Evolutionary conservation across 2,888 invertebrate genomes (phyloP).

Genomic region (Parapristionchus giblindavisi): DNA sequence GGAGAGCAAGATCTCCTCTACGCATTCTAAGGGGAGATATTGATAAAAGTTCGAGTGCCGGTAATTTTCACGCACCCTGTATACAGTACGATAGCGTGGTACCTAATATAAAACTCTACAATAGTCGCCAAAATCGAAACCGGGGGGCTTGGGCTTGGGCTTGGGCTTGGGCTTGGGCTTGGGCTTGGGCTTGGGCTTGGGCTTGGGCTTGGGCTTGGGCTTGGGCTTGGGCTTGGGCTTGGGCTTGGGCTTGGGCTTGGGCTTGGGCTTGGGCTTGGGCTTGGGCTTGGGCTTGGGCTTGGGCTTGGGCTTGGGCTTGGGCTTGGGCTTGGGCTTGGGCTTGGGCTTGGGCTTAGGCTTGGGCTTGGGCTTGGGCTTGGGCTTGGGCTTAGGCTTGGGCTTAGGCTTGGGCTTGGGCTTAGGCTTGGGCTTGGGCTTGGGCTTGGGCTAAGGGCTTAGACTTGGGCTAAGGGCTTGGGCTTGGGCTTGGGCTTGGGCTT

Average conservation of each 20-base stretch:
- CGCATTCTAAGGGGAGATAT: no score
- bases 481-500: conserved; percentile 45
- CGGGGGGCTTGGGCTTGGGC: conserved; percentile 43
- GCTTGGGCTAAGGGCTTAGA: conserved; percentile 42
- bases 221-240: conserved; percentile 43
- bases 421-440: conserved; percentile 42
- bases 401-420: conserved; percentile 42
- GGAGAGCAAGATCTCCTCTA: no score
- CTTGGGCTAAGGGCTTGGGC: conserved; percentile 42
- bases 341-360: conserved; percentile 44
- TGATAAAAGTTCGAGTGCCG: no score
- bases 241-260: conserved; percentile 42
- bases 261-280: conserved; percentile 44
- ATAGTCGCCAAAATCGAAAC: no score
- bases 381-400: conserved; percentile 43
- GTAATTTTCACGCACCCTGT: no score
- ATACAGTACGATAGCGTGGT: no score
- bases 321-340: conserved; percentile 42
- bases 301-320: conserved; percentile 41
- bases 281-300: conserved; percentile 41
- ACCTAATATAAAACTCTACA: no score
- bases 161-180: conserved; percentile 42
- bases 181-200: conserved; percentile 44
- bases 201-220: conserved; percentile 43
- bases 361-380: conserved; percentile 42